Evolutionary conservation across 2,797 vertebrate species (phyloP), one percentile per base, ranked within the genome.

Genomic region (Periparus ater): DNA sequence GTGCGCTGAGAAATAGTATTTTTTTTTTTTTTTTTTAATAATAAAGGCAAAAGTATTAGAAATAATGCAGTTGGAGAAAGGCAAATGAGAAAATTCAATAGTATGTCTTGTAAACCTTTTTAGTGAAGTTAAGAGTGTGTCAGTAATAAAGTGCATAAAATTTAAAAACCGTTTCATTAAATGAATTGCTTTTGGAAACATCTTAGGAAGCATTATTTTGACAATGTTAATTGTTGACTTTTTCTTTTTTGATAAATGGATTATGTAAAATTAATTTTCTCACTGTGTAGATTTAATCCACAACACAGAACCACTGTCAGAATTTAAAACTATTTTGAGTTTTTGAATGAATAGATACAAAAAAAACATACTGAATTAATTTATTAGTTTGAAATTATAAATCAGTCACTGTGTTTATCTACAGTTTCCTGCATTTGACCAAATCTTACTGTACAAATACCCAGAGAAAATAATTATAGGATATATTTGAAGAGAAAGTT

Each of bases 401-500:
- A 83, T 93, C 81, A 85, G 66, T 77, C 85, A 68, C 78, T 73
- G 48, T 82, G 68, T 76, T 94, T 73, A 32, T 86, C 82, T 94
- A n/a, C 58, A 15, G 4, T 54, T 92, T 79, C 58, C n/a, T 78
- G 25, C 15, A 5, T 26, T 76, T 42, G 42, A 86, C 47, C 45
- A 79, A 92, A 87, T 81, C 30, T 92, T 97, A 97, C 92, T 96
- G 96, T 42, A 98, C 93, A 80, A 98, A 98, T 5, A 94, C 97
- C 45, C 48, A 75, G 17, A 99, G 97, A 97, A 99, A 99, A 96
- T 98, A 98, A 55, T 98, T 98, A 96, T 97, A 98, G 88, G 96
- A 96, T 94, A 98, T 97, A 87, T 95, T 97, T 60, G 98, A 98
- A 27, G 98, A 96, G 34, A 98, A 95, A 17, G 89, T 88, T 95